Conservation (phyloP, 2,888 invertebrate genomes). For the Micoletzkya japonica region DNA sequence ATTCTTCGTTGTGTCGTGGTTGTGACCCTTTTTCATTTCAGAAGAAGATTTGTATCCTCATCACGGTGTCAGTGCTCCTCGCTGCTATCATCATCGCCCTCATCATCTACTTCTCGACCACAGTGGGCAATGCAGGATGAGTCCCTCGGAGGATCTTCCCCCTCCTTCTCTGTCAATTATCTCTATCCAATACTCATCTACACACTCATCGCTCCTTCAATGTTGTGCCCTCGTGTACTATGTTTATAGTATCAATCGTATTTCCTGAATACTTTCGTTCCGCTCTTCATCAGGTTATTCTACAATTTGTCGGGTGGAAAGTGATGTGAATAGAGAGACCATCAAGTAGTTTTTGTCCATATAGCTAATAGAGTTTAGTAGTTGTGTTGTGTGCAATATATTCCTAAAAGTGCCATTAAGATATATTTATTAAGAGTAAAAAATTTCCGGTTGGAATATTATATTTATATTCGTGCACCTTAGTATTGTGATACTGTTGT, state of each 20-base stretch:
- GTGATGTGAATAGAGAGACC: background rate
- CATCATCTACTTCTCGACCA: conserved; percentile 64
- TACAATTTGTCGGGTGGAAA: background rate
- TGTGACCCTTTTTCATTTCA: conserved; percentile 37
- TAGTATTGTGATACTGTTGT: conserved; percentile 9
- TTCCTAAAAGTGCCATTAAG: no score
- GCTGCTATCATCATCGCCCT: conserved; percentile 64
- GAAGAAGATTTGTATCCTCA: conserved; percentile 60
- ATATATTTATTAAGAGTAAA: background rate
- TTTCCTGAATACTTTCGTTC: background rate
- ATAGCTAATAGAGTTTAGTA: background rate
- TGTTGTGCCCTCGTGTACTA: background rate
- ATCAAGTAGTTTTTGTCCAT: background rate
- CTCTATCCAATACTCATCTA: conserved; percentile 31
- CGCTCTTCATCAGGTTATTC: background rate
- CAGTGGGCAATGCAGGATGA: conserved; percentile 27
- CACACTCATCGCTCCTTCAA: background rate
- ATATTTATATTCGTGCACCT: background rate
- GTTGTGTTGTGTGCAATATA: background rate
- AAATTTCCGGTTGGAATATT: background rate
- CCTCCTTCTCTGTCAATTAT: conserved; percentile 13
- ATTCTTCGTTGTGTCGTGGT: conserved; percentile 2
- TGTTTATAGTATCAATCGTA: background rate
- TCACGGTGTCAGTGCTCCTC: conserved; percentile 51
- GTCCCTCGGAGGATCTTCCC: conserved; percentile 31